phyloP scores from a whole-genome alignment of 2,113 vertebrate species.

The Paralichthys olivaceus region DNA sequence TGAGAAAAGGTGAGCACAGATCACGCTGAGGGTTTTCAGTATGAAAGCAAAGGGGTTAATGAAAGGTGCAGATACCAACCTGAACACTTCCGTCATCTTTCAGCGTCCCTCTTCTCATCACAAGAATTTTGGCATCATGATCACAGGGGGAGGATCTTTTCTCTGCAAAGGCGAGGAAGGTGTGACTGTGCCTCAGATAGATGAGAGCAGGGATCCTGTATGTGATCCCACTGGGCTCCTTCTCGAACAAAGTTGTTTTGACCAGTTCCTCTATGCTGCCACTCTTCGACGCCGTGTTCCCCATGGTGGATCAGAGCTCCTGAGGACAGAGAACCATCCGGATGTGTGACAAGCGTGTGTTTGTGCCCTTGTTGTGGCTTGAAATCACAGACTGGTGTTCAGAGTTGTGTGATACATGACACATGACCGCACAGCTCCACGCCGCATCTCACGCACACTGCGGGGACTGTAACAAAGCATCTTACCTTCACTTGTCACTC shows the following conservation, averaged over 20 bases:
- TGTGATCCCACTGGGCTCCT: slow-evolving; percentile 77
- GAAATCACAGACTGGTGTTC: slow-evolving; percentile 14
- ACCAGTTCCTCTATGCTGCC: slow-evolving; percentile 56
- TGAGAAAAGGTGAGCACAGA: background rate
- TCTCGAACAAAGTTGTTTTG: slow-evolving; percentile 85
- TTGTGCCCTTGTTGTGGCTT: slow-evolving; percentile 11
- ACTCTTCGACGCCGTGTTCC: slow-evolving; percentile 66
- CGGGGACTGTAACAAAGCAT: background rate
- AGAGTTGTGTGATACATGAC: slow-evolving; percentile 48
- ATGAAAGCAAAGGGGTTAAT: background rate
- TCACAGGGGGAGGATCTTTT: slow-evolving; percentile 84
- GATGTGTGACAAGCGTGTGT: slow-evolving; percentile 1
- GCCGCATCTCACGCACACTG: background rate
- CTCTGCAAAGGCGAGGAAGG: slow-evolving; percentile 92
- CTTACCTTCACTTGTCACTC: slow-evolving; percentile 69
- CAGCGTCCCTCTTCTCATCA: slow-evolving; percentile 85
- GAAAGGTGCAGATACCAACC: slow-evolving; percentile 72
- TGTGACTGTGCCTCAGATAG: slow-evolving; percentile 79
- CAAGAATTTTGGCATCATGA: slow-evolving; percentile 86
- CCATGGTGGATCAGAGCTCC: slow-evolving; percentile 70
- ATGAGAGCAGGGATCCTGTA: slow-evolving; percentile 93
- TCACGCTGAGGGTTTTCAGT: too few species aligned
- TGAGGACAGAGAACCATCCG: slow-evolving; percentile 30
- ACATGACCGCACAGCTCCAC: slow-evolving; percentile 17
- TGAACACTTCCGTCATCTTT: slow-evolving; percentile 76